Evolutionary conservation across 2,888 invertebrate genomes (phyloP).

Genomic region (Latrodectus elegans): DNA sequence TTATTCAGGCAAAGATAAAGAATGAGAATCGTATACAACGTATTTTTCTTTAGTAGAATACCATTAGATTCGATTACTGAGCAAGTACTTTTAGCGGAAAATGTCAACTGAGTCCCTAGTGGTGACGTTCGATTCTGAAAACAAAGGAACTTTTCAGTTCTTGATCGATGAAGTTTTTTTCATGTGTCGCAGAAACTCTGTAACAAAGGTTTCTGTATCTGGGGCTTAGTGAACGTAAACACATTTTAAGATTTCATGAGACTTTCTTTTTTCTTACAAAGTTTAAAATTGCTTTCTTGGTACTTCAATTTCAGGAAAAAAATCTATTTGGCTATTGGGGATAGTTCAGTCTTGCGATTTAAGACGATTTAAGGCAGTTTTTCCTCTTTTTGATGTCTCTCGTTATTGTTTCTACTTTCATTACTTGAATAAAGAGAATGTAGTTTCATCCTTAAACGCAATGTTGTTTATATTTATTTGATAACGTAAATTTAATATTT

Average conservation of each 20-base stretch:
- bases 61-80: slow-evolving; percentile 55
- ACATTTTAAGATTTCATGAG: slow-evolving; percentile 44
- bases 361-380: background rate
- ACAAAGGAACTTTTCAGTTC: slow-evolving; percentile 13
- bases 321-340: slow-evolving; percentile 19
- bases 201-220: slow-evolving; percentile 36
- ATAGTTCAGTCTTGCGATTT: background rate
- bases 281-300: slow-evolving; percentile 38
- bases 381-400: background rate
- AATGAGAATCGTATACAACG: too few relatives aligned
- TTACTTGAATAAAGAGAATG: background rate
- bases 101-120: slow-evolving; percentile 54
- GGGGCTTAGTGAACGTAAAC: slow-evolving; percentile 26
- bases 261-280: slow-evolving; percentile 24
- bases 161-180: slow-evolving; percentile 39
- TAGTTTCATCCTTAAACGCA: background rate
- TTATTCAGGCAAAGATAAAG: too few relatives aligned
- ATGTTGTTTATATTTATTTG: background rate
- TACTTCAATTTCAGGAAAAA: slow-evolving; percentile 27
- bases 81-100: slow-evolving; percentile 38
- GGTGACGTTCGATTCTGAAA: slow-evolving; percentile 57
- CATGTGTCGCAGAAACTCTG: background rate
- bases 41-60: slow-evolving; percentile 19
- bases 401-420: background rate
- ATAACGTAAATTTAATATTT: too few relatives aligned